Percentiles rank a stretch among this genome's conserved stretches.
phyloP scores from a whole-genome alignment of 2,797 vertebrate genomes.

The Peromyscus aztecus region DNA sequence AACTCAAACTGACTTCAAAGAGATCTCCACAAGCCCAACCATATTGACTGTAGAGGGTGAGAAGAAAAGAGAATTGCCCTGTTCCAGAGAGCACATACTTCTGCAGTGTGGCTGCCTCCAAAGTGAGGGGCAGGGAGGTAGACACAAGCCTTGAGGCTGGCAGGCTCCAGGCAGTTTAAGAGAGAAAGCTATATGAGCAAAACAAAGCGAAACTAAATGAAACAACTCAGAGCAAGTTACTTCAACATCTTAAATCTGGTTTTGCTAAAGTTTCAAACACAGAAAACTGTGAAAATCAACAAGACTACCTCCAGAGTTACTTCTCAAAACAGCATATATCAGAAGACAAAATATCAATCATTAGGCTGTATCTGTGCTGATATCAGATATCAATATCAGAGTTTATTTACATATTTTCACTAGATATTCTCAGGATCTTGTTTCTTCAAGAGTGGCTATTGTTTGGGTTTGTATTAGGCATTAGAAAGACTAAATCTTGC shows the following conservation, averaged over 20 bases:
- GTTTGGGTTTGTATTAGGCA: neutral
- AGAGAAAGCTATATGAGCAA: constrained; percentile 48
- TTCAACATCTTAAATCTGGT: neutral
- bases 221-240: constrained; percentile 19
- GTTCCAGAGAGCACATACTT: constrained; percentile 10
- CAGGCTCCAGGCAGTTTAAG: neutral
- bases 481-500: neutral
- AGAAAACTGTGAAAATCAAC: constrained; percentile 58
- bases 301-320: neutral
- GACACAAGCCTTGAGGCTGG: neutral
- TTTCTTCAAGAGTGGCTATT: constrained; percentile 17
- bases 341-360: constrained; percentile 28
- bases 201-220: constrained; percentile 54
- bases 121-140: constrained; percentile 18
- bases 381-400: neutral
- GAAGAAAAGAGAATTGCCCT: constrained; percentile 57
- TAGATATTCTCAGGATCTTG: neutral
- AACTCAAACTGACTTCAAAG: constrained; percentile 60
- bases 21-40: constrained; percentile 34
- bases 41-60: neutral
- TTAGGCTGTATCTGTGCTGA: neutral
- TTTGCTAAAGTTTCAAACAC: constrained; percentile 32
- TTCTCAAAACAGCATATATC: neutral
- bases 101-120: neutral
- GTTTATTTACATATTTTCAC: neutral